Conservation (phyloP, 1,140 invertebrate species). For the Solen grandis region DNA sequence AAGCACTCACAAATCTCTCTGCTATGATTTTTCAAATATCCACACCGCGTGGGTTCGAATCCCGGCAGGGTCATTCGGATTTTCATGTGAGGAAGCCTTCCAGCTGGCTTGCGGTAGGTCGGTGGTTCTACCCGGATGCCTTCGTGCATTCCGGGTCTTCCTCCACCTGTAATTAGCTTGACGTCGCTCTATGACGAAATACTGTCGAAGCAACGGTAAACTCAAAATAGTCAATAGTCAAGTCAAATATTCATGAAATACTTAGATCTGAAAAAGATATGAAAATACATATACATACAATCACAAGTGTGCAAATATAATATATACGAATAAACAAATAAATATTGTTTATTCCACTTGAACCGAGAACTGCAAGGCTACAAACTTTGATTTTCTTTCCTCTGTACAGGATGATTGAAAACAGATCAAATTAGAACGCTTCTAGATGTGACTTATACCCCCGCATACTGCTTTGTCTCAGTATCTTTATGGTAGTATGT, state of each 20-base stretch:
- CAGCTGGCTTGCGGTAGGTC: too few relatives aligned
- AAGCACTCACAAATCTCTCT: neutral
- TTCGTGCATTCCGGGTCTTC: too few relatives aligned
- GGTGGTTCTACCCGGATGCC: too few relatives aligned
- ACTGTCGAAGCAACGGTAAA: too few relatives aligned
- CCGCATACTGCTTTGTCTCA: neutral
- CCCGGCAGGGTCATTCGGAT: too few relatives aligned
- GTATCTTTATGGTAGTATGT: too few relatives aligned
- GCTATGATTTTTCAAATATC: neutral
- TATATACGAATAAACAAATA: neutral
- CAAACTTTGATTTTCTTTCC: conserved; percentile 10
- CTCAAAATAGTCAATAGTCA: neutral
- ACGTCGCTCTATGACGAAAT: too few relatives aligned
- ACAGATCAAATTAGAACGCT: neutral
- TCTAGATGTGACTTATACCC: neutral
- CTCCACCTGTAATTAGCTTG: too few relatives aligned
- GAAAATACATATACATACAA: neutral
- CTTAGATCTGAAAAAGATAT: neutral
- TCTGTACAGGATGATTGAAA: conserved; percentile 27
- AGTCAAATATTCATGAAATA: neutral
- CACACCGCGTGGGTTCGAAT: too few relatives aligned
- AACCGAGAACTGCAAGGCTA: neutral
- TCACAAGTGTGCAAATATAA: neutral
- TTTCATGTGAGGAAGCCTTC: too few relatives aligned
- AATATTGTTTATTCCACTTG: neutral